Conservation (phyloP, 1,140 invertebrate species). For the Drosophila pachea region DNA sequence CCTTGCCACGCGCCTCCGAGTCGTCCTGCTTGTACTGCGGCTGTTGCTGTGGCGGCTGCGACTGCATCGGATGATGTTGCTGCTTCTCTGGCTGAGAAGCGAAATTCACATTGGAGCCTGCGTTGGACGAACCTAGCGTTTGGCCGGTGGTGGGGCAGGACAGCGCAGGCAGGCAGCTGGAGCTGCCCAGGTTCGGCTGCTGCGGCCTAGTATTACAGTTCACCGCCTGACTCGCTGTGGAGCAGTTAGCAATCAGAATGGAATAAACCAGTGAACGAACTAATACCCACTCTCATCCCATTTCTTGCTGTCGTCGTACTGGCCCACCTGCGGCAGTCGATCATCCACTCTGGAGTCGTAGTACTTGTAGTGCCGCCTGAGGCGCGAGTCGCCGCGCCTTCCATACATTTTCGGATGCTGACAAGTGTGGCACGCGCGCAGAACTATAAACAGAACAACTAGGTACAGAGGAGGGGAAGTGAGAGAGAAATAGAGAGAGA, state of each 20-base stretch:
- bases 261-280: background rate
- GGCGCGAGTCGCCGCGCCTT: background rate
- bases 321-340: slow-evolving; percentile 3
- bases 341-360: background rate
- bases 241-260: background rate
- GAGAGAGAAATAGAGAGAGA: background rate
- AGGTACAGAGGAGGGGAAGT: background rate
- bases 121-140: background rate
- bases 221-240: background rate
- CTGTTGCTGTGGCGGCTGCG: background rate
- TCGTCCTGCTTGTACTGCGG: slow-evolving; percentile 32
- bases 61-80: background rate
- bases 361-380: background rate
- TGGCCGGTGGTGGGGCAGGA: slow-evolving; percentile 1
- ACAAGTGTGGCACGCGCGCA: slow-evolving; percentile 19
- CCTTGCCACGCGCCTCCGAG: slow-evolving; percentile 48
- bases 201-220: background rate
- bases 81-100: slow-evolving; percentile 2
- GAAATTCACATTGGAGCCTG: background rate
- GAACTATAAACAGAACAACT: slow-evolving; percentile 40
- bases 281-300: slow-evolving; percentile 4
- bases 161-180: background rate
- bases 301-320: background rate
- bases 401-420: slow-evolving; percentile 28
- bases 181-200: no score